phyloP scores from a whole-genome alignment of 92 coral and sea anemone genomes.

The Umimayanthus kanabou region DNA sequence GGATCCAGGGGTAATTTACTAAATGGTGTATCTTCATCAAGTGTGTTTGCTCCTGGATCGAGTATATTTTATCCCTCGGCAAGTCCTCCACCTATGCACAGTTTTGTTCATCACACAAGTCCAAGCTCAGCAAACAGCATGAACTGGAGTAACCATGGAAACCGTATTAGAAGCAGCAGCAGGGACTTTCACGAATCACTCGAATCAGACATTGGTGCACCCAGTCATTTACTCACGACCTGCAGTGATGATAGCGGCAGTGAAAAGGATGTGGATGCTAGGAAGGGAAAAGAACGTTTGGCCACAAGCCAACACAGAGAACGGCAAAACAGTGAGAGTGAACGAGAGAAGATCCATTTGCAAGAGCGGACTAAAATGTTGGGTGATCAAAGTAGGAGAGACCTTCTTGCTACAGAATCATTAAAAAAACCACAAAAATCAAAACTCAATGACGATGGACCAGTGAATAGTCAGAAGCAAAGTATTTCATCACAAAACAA shows the following conservation, averaged over 20 bases:
- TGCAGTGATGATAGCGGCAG: conserved; percentile 68
- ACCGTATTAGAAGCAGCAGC: conserved; percentile 54
- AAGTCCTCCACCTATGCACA: conserved; percentile 76
- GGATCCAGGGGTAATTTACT: conserved; percentile 66
- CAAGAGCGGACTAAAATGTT: conserved; percentile 7
- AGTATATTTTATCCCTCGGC: conserved; percentile 87
- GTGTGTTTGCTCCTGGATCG: conserved; percentile 77
- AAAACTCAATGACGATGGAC: conserved; percentile 20
- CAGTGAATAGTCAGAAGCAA: conserved; percentile 36
- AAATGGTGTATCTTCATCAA: conserved; percentile 71
- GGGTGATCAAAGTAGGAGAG: conserved; percentile 37
- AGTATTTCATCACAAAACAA: conserved; percentile 25
- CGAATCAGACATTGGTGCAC: conserved; percentile 70
- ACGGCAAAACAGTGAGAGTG: conserved; percentile 42
- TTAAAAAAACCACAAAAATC: conserved; percentile 20
- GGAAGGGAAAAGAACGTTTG: conserved; percentile 44
- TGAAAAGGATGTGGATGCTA: conserved; percentile 44
- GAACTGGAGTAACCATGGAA: conserved; percentile 78
- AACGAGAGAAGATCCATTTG: conserved; percentile 39
- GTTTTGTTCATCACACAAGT: conserved; percentile 74
- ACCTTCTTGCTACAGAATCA: conserved; percentile 6
- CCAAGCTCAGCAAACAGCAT: conserved; percentile 57
- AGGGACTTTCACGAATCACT: conserved; percentile 75
- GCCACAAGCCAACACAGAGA: conserved; percentile 45
- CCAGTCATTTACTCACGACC: conserved; percentile 56